Evolutionary conservation across 2,888 invertebrate species (phyloP).

Genomic region (Drosophila macrospina): DNA sequence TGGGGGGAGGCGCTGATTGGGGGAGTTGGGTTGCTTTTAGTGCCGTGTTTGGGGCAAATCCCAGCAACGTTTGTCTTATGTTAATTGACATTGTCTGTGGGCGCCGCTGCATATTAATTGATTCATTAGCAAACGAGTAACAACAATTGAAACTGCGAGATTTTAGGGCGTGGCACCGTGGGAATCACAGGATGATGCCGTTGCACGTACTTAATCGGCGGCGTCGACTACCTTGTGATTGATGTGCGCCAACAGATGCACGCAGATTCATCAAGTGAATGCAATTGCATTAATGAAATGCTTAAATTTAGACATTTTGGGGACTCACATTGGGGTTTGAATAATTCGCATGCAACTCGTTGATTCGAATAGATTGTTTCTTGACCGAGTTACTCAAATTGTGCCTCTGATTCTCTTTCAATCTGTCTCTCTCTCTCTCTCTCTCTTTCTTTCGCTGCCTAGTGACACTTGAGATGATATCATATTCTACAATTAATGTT

Average conservation of each 20-base stretch:
- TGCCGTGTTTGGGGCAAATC: slow-evolving; percentile 26
- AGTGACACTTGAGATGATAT: no score
- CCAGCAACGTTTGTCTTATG: slow-evolving; percentile 8
- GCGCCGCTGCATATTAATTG: slow-evolving; percentile 38
- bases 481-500: no score
- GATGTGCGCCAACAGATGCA: not conserved
- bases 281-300: not conserved
- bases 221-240: not conserved
- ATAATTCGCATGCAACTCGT: not conserved
- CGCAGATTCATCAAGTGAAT: not conserved
- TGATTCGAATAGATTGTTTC: no score
- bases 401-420: no score
- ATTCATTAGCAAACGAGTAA: slow-evolving; percentile 17
- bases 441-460: no score
- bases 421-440: no score
- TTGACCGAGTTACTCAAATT: no score
- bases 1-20: not conserved
- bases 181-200: slow-evolving; percentile 35
- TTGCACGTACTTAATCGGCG: not conserved
- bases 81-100: slow-evolving; percentile 26
- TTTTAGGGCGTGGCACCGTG: slow-evolving; percentile 26
- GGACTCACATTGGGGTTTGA: slow-evolving; percentile 1
- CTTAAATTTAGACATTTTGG: slow-evolving; percentile 2
- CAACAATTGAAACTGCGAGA: slow-evolving; percentile 11
- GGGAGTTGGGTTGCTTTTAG: not conserved